Evolutionary conservation across 2,797 vertebrate species (phyloP).

Genomic region (Carcharodon carcharias): DNA sequence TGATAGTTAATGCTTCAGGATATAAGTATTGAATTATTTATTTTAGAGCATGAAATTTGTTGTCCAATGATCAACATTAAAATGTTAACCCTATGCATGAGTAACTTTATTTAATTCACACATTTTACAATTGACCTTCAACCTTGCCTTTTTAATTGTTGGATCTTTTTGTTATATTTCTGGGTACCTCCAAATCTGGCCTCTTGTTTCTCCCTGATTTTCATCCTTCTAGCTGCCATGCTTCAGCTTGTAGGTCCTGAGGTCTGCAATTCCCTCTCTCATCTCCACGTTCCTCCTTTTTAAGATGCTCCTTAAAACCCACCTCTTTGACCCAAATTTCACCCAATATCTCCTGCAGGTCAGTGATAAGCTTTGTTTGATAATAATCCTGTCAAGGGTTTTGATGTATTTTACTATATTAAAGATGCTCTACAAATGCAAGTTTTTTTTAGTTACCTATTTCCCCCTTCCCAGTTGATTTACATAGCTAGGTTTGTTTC

Average conservation of each 20-base stretch:
- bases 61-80: background rate
- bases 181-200: background rate
- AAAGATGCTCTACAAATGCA: background rate
- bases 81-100: background rate
- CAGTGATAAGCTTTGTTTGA: background rate
- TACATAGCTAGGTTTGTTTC: background rate
- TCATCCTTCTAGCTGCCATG: too few relatives aligned
- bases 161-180: background rate
- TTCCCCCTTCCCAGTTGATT: background rate
- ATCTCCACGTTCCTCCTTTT: background rate
- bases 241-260: background rate
- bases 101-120: background rate
- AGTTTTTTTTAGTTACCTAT: background rate
- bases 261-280: background rate
- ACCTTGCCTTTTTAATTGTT: background rate
- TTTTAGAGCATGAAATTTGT: background rate
- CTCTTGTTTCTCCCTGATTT: background rate
- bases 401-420: background rate
- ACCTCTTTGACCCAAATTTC: background rate
- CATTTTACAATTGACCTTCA: background rate
- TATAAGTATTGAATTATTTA: background rate
- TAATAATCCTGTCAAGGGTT: background rate
- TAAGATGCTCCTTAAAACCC: background rate
- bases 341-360: too few relatives aligned
- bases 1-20: background rate